Evolutionary conservation across 2,113 vertebrate genomes (phyloP).

Genomic region (Varanus komodoensis): DNA sequence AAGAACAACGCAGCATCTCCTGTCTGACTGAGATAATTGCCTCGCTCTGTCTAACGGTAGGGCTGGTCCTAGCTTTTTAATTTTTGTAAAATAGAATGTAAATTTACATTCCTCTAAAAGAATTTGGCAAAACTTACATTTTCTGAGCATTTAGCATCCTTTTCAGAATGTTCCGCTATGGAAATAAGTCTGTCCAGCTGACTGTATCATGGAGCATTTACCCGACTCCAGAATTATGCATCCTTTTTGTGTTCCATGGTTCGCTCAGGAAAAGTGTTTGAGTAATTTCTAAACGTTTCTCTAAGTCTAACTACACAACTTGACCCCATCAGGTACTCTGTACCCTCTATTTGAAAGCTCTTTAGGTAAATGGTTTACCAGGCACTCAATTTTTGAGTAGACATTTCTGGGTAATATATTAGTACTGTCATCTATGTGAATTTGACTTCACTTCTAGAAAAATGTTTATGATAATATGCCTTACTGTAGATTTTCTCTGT

Average conservation of each 20-base stretch:
- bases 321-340: neutral
- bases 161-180: neutral
- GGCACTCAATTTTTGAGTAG: neutral
- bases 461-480: slow-evolving; percentile 32
- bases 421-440: slow-evolving; percentile 15
- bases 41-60: too few relatives aligned
- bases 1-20: too few relatives aligned
- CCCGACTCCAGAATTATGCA: neutral
- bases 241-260: neutral
- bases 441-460: neutral
- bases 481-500: neutral
- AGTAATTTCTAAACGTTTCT: neutral
- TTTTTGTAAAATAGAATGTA: neutral
- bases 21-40: too few relatives aligned
- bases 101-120: neutral
- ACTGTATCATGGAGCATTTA: neutral
- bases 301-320: neutral
- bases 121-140: neutral
- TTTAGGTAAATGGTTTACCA: neutral
- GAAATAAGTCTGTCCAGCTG: neutral
- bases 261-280: neutral
- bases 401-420: neutral
- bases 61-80: neutral
- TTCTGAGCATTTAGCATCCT: neutral
- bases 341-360: neutral